These are phyloP conservation scores for Bellardia bayeri DNA, from an alignment of 2,888 invertebrate genomes.

Conservation along the genomic window DNA sequence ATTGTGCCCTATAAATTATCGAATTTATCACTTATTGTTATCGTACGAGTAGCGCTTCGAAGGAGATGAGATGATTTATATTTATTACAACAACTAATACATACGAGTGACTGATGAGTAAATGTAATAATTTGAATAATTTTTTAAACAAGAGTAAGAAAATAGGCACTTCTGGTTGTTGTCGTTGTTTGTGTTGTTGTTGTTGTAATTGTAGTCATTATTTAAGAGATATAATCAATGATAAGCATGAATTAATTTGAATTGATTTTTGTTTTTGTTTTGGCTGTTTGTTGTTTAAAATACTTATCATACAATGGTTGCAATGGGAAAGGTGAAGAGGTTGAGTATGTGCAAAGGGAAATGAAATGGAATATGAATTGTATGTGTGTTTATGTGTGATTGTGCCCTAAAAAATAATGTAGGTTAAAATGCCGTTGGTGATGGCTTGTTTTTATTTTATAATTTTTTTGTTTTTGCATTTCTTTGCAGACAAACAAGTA, in stretches of 20 bases:
- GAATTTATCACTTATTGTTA: constrained; percentile 65
- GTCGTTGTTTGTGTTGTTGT: constrained; percentile 13
- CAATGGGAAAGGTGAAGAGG: not conserved
- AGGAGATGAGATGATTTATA: constrained; percentile 37
- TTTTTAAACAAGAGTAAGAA: constrained; percentile 24
- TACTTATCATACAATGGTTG: not conserved
- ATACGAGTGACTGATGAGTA: not conserved
- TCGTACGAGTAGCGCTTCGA: constrained; percentile 40
- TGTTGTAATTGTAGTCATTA: constrained; percentile 14
- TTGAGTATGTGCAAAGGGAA: not conserved
- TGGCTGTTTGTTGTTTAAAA: constrained; percentile 25
- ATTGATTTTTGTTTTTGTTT: constrained; percentile 63
- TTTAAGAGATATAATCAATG: constrained; percentile 62
- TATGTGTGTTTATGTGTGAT: not conserved
- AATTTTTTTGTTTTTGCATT: not conserved
- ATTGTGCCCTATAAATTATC: constrained; percentile 49
- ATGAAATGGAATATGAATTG: not conserved
- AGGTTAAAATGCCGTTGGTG: constrained; percentile 67
- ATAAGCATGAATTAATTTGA: constrained; percentile 64
- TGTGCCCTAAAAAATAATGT: constrained; percentile 53
- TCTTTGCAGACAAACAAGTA: not conserved
- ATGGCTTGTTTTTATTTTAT: constrained; percentile 41
- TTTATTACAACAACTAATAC: constrained; percentile 1
- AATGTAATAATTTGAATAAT: constrained; percentile 48
- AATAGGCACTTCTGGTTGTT: constrained; percentile 17